Base-by-base conservation (phyloP, 2,888 invertebrate species). In the Morpho achilles region DNA sequence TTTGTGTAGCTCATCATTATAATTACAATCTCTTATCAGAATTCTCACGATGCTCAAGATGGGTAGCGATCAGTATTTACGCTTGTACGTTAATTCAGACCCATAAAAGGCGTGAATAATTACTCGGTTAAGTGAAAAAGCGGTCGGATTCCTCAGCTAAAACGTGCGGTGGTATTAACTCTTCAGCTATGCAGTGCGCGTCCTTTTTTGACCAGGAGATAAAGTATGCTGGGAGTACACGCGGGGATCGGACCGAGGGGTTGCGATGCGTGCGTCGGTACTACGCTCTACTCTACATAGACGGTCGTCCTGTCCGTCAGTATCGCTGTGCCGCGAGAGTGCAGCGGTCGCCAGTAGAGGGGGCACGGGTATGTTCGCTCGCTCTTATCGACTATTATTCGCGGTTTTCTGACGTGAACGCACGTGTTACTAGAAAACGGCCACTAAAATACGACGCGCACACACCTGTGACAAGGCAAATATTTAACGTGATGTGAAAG, bases 101-200 rank as follows among this genome's bases (percentile, higher is more conserved):
- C 82, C 83, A 67, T 84, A 87, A 80, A 87, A 74, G 87, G 84
- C 76, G 79, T 84, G 79, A 82, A 86, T 86, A 84, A 86, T 84
- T 84, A 82, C 72, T 69, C 63, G 70, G 69, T 66, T 73, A 64
- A 70, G 69, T 77, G 73, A 89, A 88, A 87, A 88, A 88, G 83
- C 67, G 71, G 83, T 80, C 65, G 69, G 72, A 79, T 77, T 70
- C 79, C 76, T 69, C 65, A 71, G 67, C 74, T 69, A 68, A 77
- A 75, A 72, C 70, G 67, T 69, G 67, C 65, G 69, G 71, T 71
- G 67, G 71, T 73, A 69, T 65, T 67, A 70, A 71, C 65, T 43
- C 47, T 47, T 23, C 6, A 16, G 52, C 8, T 69, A 69, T 64
- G 67, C 69, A 60, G 56, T 63, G 59, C 59, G 59, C 63, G 60